Evolutionary conservation across 2,888 invertebrate species (phyloP).

Genomic region (Epistrophella euchroma): DNA sequence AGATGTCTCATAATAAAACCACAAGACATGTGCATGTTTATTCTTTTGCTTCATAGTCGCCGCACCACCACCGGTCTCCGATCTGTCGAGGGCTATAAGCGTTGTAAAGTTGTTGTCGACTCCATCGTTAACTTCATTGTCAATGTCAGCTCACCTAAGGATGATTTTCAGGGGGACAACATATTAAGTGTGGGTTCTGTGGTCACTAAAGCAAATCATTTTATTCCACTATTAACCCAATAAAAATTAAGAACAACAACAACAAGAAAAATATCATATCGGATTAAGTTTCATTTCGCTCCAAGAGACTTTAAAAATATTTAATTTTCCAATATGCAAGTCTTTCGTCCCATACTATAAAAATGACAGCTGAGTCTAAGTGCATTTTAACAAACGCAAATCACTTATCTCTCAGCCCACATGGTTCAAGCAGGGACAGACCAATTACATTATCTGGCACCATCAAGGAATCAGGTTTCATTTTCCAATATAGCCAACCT

Average conservation of each 20-base stretch:
- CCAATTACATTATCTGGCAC: slow-evolving; percentile 16
- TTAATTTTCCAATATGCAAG: slow-evolving; percentile 34
- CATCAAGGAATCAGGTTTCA: slow-evolving; percentile 52
- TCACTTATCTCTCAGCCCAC: slow-evolving; percentile 54
- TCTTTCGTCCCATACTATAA: slow-evolving; percentile 25
- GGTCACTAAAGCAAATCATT: slow-evolving; percentile 55
- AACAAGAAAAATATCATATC: slow-evolving; percentile 7
- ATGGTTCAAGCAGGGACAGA: slow-evolving; percentile 25
- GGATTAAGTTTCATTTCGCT: slow-evolving; percentile 62
- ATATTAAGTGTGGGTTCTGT: slow-evolving; percentile 27
- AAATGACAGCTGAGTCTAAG: slow-evolving; percentile 44
- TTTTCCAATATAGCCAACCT: slow-evolving; percentile 46
- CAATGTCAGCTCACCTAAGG: slow-evolving; percentile 1
- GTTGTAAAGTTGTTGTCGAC: no score
- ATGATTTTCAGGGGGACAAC: neutral
- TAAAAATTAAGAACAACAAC: slow-evolving; percentile 46
- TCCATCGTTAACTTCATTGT: slow-evolving; percentile 17
- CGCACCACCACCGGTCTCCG: no score
- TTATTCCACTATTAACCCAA: slow-evolving; percentile 62
- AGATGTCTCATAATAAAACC: slow-evolving; percentile 70
- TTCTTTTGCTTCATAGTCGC: slow-evolving; percentile 16
- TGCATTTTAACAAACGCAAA: slow-evolving; percentile 50
- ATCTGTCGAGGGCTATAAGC: no score
- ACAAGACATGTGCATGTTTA: slow-evolving; percentile 57
- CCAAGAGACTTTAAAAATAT: slow-evolving; percentile 28